These are phyloP conservation scores for Oncorhynchus mykiss DNA, from an alignment of 2,113 vertebrate genomes.

Conservation along the genomic window DNA sequence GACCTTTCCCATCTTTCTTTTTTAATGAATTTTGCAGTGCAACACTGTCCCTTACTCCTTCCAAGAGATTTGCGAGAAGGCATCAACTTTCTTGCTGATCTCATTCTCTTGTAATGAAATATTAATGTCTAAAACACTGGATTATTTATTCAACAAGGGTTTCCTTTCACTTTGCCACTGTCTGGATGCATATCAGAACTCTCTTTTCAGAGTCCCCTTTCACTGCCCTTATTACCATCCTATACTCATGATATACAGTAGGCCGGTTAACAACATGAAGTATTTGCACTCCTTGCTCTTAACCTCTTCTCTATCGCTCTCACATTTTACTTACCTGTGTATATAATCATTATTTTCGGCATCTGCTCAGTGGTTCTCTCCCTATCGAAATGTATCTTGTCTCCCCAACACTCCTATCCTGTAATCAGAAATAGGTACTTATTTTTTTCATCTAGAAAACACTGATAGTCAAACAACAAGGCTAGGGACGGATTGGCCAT, in stretches of 20 bases:
- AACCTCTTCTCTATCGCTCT: no score
- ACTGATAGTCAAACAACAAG: no score
- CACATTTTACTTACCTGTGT: no score
- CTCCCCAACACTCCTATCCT: no score
- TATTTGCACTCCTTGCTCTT: no score
- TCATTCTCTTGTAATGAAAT: constrained; percentile 12
- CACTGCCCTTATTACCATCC: background rate
- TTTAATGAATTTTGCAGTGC: constrained; percentile 10
- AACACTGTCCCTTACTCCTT: background rate
- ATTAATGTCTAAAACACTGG: constrained; percentile 13
- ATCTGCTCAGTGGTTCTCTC: no score
- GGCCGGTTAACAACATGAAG: background rate
- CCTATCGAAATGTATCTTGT: no score
- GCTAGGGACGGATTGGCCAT: no score
- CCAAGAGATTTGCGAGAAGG: constrained; percentile 3
- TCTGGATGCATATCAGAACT: background rate
- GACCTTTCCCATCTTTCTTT: constrained; percentile 3
- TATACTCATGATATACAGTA: background rate
- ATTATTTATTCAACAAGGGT: constrained; percentile 17
- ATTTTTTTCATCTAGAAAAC: no score
- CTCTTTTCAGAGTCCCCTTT: background rate
- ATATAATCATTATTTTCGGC: no score
- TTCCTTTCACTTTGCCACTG: constrained; percentile 1
- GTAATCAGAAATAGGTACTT: no score
- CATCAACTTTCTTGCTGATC: background rate